Evolutionary conservation across 2,113 vertebrate species (phyloP).

Genomic region (Athene noctua): DNA sequence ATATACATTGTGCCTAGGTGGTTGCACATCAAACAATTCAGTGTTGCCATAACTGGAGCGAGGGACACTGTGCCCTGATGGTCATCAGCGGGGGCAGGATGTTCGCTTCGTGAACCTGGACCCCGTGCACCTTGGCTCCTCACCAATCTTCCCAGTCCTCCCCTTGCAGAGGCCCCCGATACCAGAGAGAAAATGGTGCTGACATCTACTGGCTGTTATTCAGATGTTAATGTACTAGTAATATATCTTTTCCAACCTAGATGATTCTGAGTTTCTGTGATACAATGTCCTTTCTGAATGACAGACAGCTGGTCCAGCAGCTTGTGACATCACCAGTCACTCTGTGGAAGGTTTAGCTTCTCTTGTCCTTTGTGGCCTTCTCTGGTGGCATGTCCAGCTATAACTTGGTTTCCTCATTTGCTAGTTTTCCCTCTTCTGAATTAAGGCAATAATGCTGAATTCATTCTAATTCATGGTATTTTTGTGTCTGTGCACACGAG

Average conservation of each 20-base stretch:
- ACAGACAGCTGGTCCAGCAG: not conserved
- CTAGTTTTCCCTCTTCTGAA: not conserved
- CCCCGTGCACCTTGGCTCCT: rapidly evolving
- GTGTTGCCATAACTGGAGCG: rapidly evolving
- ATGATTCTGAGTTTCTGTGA: too few species aligned
- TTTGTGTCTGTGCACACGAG: rapidly evolving
- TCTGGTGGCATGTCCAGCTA: not conserved
- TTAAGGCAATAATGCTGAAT: not conserved
- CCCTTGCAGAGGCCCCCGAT: rapidly evolving
- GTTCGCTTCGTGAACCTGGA: rapidly evolving
- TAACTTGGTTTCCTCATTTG: not conserved
- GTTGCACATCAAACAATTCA: not conserved
- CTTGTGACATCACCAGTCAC: rapidly evolving
- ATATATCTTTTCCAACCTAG: too few species aligned
- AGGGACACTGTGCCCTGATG: not conserved
- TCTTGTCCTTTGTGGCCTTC: not conserved
- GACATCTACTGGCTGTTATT: not conserved
- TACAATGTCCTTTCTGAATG: not conserved
- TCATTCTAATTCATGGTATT: not conserved
- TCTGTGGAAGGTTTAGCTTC: not conserved
- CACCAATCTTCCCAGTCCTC: rapidly evolving
- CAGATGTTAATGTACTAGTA: not conserved
- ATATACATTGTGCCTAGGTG: rapidly evolving
- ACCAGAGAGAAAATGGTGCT: not conserved
- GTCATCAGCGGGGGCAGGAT: rapidly evolving